Evolutionary conservation across 2,797 vertebrate species (phyloP).

Genomic region (Silurus lanzhouensis): DNA sequence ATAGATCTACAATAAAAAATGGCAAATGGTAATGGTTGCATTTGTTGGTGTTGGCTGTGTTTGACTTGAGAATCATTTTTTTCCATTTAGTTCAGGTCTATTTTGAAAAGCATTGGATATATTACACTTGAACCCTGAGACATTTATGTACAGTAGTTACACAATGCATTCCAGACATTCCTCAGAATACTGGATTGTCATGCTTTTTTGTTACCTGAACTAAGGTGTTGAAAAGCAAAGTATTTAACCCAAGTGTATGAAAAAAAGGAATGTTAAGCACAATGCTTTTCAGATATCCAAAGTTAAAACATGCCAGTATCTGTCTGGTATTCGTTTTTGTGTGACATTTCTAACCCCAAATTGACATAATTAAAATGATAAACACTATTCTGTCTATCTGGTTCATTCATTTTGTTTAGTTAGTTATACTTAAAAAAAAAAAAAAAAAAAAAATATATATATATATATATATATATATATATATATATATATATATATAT

Average conservation of each 20-base stretch:
- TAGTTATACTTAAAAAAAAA: too few species aligned
- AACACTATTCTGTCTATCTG: too few species aligned
- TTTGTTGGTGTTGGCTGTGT: neutral
- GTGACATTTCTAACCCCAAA: neutral
- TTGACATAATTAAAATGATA: neutral
- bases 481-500: too few species aligned
- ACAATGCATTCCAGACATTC: constrained; percentile 12
- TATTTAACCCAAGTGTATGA: neutral
- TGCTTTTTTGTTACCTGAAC: neutral
- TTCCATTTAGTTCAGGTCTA: neutral
- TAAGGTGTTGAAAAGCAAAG: neutral
- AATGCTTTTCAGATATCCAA: neutral
- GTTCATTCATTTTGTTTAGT: too few species aligned
- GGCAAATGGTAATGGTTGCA: too few species aligned
- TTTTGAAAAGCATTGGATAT: neutral
- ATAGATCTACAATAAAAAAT: neutral
- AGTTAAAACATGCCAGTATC: neutral
- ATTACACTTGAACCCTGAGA: neutral
- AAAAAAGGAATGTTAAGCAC: neutral
- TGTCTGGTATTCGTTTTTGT: neutral
- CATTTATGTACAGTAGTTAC: neutral
- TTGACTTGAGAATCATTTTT: neutral
- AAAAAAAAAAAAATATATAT: too few species aligned
- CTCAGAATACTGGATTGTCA: neutral
- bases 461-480: too few species aligned